Conservation (phyloP, 2,113 vertebrate genomes). For the Platichthys flesus region DNA sequence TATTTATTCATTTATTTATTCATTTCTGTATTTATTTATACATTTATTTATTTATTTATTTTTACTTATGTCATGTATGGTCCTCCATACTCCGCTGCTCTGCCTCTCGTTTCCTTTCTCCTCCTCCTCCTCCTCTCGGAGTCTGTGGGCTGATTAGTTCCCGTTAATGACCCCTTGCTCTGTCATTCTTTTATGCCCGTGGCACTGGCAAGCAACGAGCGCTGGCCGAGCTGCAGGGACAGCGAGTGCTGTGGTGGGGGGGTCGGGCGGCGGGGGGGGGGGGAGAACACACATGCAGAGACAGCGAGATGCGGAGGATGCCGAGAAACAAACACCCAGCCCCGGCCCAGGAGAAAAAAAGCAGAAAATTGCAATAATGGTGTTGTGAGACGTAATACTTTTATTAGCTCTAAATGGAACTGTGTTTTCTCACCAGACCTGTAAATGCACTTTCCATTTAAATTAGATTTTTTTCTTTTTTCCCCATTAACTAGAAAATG, state of each 20-base stretch:
- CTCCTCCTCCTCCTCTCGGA: constrained; percentile 12
- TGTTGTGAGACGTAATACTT: constrained; percentile 48
- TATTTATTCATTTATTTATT: too few relatives aligned
- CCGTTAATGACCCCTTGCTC: constrained; percentile 69
- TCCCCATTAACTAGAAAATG: constrained; percentile 72
- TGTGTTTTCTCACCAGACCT: constrained; percentile 67
- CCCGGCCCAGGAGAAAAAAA: constrained; percentile 38
- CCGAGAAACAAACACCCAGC: constrained; percentile 20
- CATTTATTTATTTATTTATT: too few relatives aligned
- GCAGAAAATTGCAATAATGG: constrained; percentile 35
- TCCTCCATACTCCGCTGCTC: constrained; percentile 24
- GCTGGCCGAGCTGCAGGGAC: constrained; percentile 31
- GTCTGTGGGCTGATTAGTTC: constrained; percentile 68
- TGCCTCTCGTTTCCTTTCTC: constrained; percentile 15
- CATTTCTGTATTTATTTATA: too few relatives aligned
- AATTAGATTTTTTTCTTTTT: constrained; percentile 59
- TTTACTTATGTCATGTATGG: too few relatives aligned
- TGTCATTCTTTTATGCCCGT: constrained; percentile 59
- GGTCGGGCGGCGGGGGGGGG: too few relatives aligned
- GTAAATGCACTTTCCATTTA: constrained; percentile 68
- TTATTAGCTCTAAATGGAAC: constrained; percentile 56
- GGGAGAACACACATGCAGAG: constrained; percentile 4
- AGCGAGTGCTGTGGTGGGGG: constrained; percentile 4
- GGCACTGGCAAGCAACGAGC: constrained; percentile 41
- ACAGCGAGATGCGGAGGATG: constrained; percentile 30